These are phyloP conservation scores for Rhinolophus ferrumequinum DNA, from an alignment of 2,113 vertebrate genomes.

Conservation along the genomic window DNA sequence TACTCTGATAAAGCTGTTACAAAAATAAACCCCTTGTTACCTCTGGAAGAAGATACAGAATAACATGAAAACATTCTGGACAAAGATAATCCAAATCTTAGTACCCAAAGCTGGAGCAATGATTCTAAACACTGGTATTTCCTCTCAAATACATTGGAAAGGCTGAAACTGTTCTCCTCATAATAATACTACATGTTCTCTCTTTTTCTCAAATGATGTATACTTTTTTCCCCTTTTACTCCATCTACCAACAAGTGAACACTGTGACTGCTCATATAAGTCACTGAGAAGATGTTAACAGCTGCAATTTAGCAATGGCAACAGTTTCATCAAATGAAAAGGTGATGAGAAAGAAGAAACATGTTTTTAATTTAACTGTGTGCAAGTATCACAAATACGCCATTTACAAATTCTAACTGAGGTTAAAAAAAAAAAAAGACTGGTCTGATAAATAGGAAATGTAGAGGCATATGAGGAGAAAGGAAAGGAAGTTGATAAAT, in stretches of 20 bases:
- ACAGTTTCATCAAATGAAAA: slow-evolving; percentile 25
- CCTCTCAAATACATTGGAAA: neutral
- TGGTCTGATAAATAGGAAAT: neutral
- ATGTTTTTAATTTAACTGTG: slow-evolving; percentile 46
- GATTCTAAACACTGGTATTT: neutral
- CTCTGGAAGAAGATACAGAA: neutral
- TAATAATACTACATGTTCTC: neutral
- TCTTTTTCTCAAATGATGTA: neutral
- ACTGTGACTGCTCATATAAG: neutral
- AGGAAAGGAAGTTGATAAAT: neutral
- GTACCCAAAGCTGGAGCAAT: neutral
- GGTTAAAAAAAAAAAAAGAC: neutral
- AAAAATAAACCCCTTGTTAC: neutral
- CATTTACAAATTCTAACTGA: slow-evolving; percentile 46
- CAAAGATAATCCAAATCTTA: neutral
- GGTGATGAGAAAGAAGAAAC: neutral
- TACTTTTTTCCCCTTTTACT: neutral
- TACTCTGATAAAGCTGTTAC: neutral
- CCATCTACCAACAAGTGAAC: neutral
- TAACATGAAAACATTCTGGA: neutral
- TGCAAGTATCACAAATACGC: neutral
- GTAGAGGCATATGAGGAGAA: neutral
- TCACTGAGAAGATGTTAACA: neutral
- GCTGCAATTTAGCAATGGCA: neutral
- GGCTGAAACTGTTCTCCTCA: neutral